Evolutionary conservation across 2,888 invertebrate genomes (phyloP).

Genomic region (Thecophora atra): DNA sequence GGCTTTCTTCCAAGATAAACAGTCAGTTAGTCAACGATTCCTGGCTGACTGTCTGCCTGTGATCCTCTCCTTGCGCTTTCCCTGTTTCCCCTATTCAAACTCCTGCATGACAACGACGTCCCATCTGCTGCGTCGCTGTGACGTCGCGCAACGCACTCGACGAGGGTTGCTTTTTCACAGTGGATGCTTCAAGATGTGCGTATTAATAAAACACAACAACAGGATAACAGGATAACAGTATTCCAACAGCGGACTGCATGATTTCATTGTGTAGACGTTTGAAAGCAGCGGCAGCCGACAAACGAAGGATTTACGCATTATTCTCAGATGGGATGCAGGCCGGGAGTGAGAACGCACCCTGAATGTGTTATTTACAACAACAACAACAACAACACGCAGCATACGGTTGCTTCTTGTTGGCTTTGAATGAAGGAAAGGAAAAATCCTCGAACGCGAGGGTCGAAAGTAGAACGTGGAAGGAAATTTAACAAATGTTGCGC

Average conservation of each 20-base stretch:
- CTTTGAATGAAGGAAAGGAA: too few relatives aligned
- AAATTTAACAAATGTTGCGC: too few relatives aligned
- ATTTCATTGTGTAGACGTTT: not conserved
- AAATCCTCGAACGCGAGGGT: too few relatives aligned
- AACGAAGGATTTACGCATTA: slow-evolving; percentile 22
- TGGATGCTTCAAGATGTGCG: not conserved
- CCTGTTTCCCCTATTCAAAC: not conserved
- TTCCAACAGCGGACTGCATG: not conserved
- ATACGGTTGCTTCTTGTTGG: too few relatives aligned
- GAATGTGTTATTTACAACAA: not conserved
- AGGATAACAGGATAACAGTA: not conserved
- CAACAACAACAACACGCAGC: too few relatives aligned
- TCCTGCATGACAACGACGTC: not conserved
- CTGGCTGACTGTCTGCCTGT: not conserved
- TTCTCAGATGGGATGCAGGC: slow-evolving; percentile 22
- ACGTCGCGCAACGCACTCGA: not conserved
- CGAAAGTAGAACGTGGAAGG: too few relatives aligned
- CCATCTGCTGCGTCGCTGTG: not conserved
- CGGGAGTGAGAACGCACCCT: not conserved
- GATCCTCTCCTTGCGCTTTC: not conserved
- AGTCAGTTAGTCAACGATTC: too few relatives aligned
- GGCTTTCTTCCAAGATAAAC: too few relatives aligned
- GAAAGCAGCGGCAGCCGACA: not conserved
- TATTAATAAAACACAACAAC: slow-evolving; percentile 2
- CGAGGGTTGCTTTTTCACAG: not conserved